Base-by-base conservation (phyloP, 2,797 vertebrate genomes). In the Lepus townsendii region DNA sequence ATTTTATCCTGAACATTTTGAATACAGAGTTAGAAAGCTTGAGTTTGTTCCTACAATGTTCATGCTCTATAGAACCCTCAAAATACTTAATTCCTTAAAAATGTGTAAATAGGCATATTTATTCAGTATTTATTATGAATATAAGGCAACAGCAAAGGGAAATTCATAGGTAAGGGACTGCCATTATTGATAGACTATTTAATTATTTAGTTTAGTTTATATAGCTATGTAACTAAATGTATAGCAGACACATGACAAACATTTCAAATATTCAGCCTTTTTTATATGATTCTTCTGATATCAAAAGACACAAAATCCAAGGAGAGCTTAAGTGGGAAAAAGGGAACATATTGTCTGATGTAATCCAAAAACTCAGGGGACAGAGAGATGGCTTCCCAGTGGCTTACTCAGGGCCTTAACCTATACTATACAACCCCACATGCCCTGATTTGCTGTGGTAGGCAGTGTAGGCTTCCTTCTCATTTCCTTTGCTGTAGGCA, bases 121-220 rank as follows among this genome's bases (percentile, higher is more conserved):
- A 54, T 62, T 88, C 35, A 85, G 50, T 66, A 66, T 52, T 50
- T 79, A n/a, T 88, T 79, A 42, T n/a, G 20, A 82, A 62, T 2
- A 75, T 69, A 66, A 63, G 14, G 16, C 12, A 62, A 27, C 2
- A 75, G 0, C 60, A 82, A 62, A 75, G 5, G 2, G 38, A 10
- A 30, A 60, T 86, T 91, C 63, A 19, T 13, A 82, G 32, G 50
- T 47, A 82, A 62, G 57, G 19, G 90, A 65, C 50, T 83, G 32
- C 19, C 14, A 13, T 82, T 80, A 78, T 16, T 88, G 54, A 50
- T 24, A 47, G 47, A 14, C 54, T 77, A 42, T 32, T 83, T 2
- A 32, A 77, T 93, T 93, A 87, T 32, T 88, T 89, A 84, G 24
- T 75, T 89, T 72, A 71, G 26, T 84, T 73, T 65, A 38, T 38